Evolutionary conservation across 92 coral and sea anemone genomes (phyloP).

Genomic region (Actinernus sp.): DNA sequence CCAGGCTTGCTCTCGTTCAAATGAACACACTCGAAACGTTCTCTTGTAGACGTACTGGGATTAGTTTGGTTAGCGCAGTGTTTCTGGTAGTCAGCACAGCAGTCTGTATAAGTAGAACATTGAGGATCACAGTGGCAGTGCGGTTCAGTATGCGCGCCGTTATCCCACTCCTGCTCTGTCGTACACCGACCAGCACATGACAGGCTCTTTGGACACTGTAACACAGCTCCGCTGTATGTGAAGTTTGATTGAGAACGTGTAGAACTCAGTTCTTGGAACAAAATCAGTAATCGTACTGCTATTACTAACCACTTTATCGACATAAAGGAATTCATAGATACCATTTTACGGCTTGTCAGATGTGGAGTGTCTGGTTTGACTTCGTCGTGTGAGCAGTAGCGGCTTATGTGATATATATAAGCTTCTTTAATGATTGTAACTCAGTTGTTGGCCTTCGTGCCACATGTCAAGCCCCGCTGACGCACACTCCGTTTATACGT

Average conservation of each 20-base stretch:
- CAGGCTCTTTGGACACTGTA: conserved; percentile 1
- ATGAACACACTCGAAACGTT: conserved; percentile 4
- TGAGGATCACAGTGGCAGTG: conserved; percentile 83
- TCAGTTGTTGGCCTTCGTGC: too few relatives aligned
- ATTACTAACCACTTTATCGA: background rate
- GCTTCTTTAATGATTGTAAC: too few relatives aligned
- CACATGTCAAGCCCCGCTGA: too few relatives aligned
- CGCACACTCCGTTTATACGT: too few relatives aligned
- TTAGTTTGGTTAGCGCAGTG: conserved; percentile 24
- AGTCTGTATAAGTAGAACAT: conserved; percentile 62
- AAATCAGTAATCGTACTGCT: background rate
- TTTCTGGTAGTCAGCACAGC: conserved; percentile 66
- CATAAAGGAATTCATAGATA: background rate
- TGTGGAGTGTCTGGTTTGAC: conserved; percentile 1
- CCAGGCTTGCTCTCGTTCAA: conserved; percentile 19
- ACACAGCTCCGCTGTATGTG: too few relatives aligned
- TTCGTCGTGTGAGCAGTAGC: too few relatives aligned
- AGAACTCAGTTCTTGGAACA: background rate
- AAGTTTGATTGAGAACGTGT: background rate
- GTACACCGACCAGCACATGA: conserved; percentile 45
- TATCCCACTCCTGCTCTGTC: conserved; percentile 13
- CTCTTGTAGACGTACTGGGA: background rate
- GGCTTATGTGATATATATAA: conserved; percentile 8
- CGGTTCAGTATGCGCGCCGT: conserved; percentile 7
- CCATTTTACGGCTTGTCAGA: conserved; percentile 2